Percentiles rank a stretch among this genome's conserved stretches.
phyloP scores from a whole-genome alignment of 2,113 vertebrate species.

The Ia io region DNA sequence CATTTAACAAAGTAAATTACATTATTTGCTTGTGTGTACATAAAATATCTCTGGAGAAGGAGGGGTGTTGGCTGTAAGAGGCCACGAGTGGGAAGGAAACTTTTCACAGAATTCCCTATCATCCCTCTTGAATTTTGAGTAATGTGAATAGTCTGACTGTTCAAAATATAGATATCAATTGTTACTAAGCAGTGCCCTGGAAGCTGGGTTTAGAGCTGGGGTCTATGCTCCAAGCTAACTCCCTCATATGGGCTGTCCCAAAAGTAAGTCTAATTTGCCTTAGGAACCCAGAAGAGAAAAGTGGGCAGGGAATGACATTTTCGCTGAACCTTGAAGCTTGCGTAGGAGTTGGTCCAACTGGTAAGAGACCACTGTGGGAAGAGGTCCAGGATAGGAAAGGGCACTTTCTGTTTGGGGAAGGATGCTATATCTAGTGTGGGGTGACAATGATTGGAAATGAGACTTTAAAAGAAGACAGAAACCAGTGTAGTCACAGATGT shows the following conservation, averaged over 20 bases:
- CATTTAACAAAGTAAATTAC: slow-evolving; percentile 34
- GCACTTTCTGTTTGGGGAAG: neutral
- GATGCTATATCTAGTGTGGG: neutral
- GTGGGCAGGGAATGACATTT: neutral
- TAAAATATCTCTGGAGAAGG: neutral
- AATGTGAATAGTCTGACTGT: neutral
- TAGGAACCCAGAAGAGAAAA: neutral
- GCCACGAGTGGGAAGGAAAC: neutral
- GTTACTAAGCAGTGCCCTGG: neutral
- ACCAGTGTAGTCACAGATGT: neutral
- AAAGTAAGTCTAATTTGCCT: neutral
- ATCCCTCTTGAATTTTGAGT: slow-evolving; percentile 18
- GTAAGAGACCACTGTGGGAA: neutral
- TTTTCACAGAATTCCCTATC: slow-evolving; percentile 11
- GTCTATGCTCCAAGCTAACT: neutral
- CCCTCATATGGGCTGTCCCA: neutral
- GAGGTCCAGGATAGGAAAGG: neutral
- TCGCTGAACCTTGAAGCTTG: slow-evolving; percentile 8
- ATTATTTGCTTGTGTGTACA: neutral
- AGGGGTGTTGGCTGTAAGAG: neutral
- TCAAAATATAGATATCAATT: neutral
- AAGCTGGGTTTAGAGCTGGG: neutral
- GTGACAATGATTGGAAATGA: neutral
- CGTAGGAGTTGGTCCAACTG: neutral
- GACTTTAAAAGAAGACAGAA: neutral